Evolutionary conservation across 2,888 invertebrate genomes (phyloP), one percentile per base, ranked within the genome.

Genomic region (Muscina levida): DNA sequence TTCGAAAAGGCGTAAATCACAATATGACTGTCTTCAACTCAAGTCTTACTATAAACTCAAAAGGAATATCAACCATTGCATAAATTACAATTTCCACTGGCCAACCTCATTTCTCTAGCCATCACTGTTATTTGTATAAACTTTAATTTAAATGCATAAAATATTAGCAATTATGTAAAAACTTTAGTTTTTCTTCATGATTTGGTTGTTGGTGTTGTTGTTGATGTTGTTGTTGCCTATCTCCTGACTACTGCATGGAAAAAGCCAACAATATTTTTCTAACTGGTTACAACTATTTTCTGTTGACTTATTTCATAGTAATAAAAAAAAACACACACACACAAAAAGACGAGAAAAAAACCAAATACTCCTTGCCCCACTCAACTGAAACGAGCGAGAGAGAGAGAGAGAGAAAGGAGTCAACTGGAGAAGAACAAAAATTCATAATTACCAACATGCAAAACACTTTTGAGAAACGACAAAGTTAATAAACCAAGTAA

Each of bases 401-500:
- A 48, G 48, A 39, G 17, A 44, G 15, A 48, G 19, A 42, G 53
- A 53, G 37, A 31, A 13, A 19, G n/a, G 39, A 13, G n/a, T 11
- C 11, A 44, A 57, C 2, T 19, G 15, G 51, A 72, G 72, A 24
- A 53, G 19, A 66, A 67, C 59, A 31, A 31, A 31, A 31, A 59
- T 59, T 42, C 81, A 75, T 81, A 77, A 81, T 77, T 77, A 74
- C 81, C 81, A 77, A 72, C 74, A 77, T 74, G 77, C 74, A 77
- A 81, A 81, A 74, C 81, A 77, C 77, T 81, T 72, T 65, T 72
- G 68, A 77, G 67, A 78, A 80, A 78, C 78, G 82, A 80, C 72
- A 82, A 84, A 84, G 82, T 84, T 82, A 82, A 83, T 82, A 83
- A 83, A 83, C 79, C 83, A 82, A 84, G 80, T 82, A 82, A 82